Evolutionary conservation across 2,797 vertebrate species (phyloP), one percentile per base, ranked within the genome.

Genomic region (Chiropotes sagulatus): DNA sequence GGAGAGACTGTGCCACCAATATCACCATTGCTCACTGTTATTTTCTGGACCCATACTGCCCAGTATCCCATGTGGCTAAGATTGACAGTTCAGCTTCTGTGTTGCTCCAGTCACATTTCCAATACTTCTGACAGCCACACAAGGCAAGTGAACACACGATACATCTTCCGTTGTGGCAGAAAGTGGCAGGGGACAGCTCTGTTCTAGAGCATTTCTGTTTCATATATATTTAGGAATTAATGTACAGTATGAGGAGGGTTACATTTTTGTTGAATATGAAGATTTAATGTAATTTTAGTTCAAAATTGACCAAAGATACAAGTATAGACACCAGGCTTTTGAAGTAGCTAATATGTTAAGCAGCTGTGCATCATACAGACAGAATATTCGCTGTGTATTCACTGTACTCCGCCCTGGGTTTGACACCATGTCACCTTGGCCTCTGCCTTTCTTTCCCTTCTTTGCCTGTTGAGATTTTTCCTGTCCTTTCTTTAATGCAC

Each of bases 1-100:
- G 6, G 2, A 39, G 44, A 70, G 72, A 15, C 12, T 1, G 0
- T 24, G 4, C 58, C 28, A 15, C 1, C 7, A 19, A 0, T 28
- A 4, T 9, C 13, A 70, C 9, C 39, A 5, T 17, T 26, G 28
- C 44, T 44, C 61, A 0, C 4, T 4, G 52, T 50, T 80, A 22
- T 36, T 81, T 78, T 64, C 84, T 41, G 30, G 4, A 44, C 14
- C 30, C 2, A 1, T 22, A 22, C 79, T 52, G 22, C 44, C 17
- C n/a, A 41, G 6, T 41, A 33, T 28, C 70, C 84, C 30, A 33
- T 44, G 33, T 64, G 33, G 64, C 64, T 48, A 41, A 54, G 78
- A 48, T 57, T 41, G 70, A 78, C 72, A 76, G 54, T 70, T 78
- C 13, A 8, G n/a, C 54, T 76, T 48, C 57, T 95, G 1, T 0